Conservation (phyloP, 2,888 invertebrate genomes). For the Trissoscelio sp. region DNA sequence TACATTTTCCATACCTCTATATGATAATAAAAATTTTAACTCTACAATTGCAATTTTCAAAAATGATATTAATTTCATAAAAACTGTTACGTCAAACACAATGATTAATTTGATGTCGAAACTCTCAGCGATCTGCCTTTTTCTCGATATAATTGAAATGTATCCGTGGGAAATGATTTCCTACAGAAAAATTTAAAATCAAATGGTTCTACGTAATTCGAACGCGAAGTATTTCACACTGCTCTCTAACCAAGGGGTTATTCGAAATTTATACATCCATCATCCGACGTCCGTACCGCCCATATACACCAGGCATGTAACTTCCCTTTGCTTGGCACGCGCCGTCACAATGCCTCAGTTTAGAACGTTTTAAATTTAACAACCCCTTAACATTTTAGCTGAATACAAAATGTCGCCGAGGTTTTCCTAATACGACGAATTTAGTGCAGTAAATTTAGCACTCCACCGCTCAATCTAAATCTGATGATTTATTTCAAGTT, state of each 20-base stretch:
- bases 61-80: no score
- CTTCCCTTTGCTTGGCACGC: conserved; percentile 77
- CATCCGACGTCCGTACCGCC: conserved; percentile 73
- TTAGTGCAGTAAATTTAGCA: conserved; percentile 10
- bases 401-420: conserved; percentile 48
- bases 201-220: conserved; percentile 55
- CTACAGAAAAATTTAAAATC: conserved; percentile 37
- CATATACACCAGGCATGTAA: conserved; percentile 61
- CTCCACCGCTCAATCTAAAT: not conserved
- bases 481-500: not conserved
- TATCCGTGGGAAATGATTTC: conserved; percentile 12
- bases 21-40: no score
- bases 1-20: no score
- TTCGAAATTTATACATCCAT: conserved; percentile 81
- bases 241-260: conserved; percentile 73
- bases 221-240: conserved; percentile 73
- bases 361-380: conserved; percentile 81
- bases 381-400: conserved; percentile 78
- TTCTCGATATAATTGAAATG: conserved; percentile 8
- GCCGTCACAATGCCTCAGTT: conserved; percentile 77
- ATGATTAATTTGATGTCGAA: conserved; percentile 24
- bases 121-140: no score
- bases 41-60: no score
- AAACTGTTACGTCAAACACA: not conserved
- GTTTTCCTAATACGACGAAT: conserved; percentile 23